phyloP scores from a whole-genome alignment of 2,797 vertebrate species.

The Fratercula arctica region DNA sequence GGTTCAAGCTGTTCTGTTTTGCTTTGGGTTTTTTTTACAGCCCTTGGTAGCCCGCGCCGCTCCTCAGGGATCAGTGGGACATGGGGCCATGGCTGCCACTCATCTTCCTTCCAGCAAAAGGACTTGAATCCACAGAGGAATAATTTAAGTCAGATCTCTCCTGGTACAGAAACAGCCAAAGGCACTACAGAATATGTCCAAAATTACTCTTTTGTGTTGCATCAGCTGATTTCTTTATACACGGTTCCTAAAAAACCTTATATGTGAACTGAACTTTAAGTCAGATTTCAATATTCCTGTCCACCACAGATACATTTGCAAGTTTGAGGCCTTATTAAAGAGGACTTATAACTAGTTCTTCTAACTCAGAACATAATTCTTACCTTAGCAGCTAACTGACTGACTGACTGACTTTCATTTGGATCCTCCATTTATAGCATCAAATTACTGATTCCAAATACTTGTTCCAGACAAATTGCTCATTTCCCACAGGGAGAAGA shows the following conservation, averaged over 20 bases:
- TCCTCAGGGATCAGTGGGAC: not conserved
- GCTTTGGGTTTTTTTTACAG: not conserved
- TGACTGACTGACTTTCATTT: not conserved
- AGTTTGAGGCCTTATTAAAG: not conserved
- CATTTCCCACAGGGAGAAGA: not conserved
- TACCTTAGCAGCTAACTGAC: not conserved
- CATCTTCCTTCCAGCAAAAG: not conserved
- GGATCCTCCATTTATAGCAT: not conserved
- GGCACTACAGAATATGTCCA: not conserved
- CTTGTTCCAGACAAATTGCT: not conserved
- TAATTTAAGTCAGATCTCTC: not conserved
- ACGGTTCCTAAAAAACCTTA: not conserved
- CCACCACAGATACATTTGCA: not conserved
- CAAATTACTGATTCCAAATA: not conserved
- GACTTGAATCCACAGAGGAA: not conserved
- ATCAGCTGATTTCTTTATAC: conserved; percentile 30
- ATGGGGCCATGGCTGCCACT: not conserved
- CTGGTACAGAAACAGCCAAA: not conserved
- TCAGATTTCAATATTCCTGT: not conserved
- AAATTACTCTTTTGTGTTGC: not conserved
- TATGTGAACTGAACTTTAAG: not conserved
- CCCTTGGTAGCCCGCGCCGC: not conserved
- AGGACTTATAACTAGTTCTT: not conserved
- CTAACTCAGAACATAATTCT: not conserved
- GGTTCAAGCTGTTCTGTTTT: conserved; percentile 43